A percentile compares a stretch with the other conserved stretches of the same genome.
phyloP scores from a whole-genome alignment of 2,797 vertebrate genomes.

The Mus spretus region DNA sequence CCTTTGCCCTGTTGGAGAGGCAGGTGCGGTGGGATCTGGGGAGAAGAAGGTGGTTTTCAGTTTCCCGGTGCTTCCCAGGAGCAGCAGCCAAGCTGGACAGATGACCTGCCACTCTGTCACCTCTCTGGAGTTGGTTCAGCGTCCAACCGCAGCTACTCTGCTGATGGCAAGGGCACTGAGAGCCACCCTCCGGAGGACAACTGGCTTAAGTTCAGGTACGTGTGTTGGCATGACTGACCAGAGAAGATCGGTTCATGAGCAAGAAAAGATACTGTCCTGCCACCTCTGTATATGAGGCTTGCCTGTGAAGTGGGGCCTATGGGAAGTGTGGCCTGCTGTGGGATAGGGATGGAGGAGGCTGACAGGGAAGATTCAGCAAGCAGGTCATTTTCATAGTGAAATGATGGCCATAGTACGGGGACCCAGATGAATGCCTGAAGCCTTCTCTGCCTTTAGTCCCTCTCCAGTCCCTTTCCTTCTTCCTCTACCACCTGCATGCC shows the following conservation, averaged over 20 bases:
- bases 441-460: background rate
- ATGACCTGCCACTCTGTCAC: conserved; percentile 96
- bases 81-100: conserved; percentile 98
- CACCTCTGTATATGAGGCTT: accelerated
- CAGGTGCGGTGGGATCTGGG: background rate
- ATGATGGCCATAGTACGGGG: background rate
- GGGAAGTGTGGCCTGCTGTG: background rate
- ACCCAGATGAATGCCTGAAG: background rate
- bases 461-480: background rate
- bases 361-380: background rate
- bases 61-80: conserved; percentile 83
- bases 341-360: background rate
- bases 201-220: conserved; percentile 96
- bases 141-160: conserved; percentile 94
- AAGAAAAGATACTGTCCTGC: background rate
- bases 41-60: background rate
- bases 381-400: background rate
- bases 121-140: conserved; percentile 96
- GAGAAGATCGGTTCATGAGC: background rate
- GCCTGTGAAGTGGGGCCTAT: background rate
- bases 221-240: background rate
- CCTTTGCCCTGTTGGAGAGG: background rate
- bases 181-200: conserved; percentile 95
- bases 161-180: conserved; percentile 94
- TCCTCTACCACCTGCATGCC: background rate